phyloP scores from a whole-genome alignment of 2,888 invertebrate genomes.

The Dryocosmus kuriphilus region DNA sequence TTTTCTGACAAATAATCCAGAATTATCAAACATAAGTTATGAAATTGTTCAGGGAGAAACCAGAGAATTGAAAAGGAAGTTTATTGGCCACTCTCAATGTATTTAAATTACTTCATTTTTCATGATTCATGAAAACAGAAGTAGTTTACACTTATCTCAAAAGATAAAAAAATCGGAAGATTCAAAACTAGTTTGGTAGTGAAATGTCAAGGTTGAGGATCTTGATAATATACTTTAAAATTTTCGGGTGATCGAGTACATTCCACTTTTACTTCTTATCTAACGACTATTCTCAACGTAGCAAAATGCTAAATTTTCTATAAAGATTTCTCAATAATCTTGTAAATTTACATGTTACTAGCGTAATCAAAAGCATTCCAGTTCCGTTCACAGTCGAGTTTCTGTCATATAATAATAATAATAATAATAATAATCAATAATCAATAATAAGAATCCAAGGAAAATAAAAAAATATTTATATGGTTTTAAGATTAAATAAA shows the following conservation, averaged over 20 bases:
- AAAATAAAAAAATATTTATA: too few relatives aligned
- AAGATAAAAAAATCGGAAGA: slow-evolving; percentile 7
- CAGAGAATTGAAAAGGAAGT: not conserved
- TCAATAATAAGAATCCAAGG: too few relatives aligned
- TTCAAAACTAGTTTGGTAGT: slow-evolving; percentile 6
- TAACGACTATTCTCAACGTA: not conserved
- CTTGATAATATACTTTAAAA: slow-evolving; percentile 40
- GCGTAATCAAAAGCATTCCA: not conserved
- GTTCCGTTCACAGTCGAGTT: not conserved
- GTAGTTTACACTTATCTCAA: slow-evolving; percentile 26
- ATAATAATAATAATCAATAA: too few relatives aligned
- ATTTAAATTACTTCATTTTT: not conserved
- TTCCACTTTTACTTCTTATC: slow-evolving; percentile 51
- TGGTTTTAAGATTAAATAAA: too few relatives aligned
- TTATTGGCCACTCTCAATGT: not conserved
- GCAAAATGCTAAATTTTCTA: slow-evolving; percentile 7
- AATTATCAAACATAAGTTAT: too few relatives aligned
- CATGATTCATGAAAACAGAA: not conserved
- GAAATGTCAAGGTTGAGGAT: slow-evolving; percentile 61
- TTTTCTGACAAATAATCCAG: too few relatives aligned
- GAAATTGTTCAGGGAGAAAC: too few relatives aligned
- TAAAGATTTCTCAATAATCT: not conserved
- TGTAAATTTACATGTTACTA: slow-evolving; percentile 4
- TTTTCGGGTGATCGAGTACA: slow-evolving; percentile 6
- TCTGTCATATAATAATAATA: too few relatives aligned